Percentiles rank a stretch among this genome's conserved stretches.
Evolutionary conservation across 2,113 vertebrate species (phyloP).

Genomic region (Tetraodon nigroviridis): DNA sequence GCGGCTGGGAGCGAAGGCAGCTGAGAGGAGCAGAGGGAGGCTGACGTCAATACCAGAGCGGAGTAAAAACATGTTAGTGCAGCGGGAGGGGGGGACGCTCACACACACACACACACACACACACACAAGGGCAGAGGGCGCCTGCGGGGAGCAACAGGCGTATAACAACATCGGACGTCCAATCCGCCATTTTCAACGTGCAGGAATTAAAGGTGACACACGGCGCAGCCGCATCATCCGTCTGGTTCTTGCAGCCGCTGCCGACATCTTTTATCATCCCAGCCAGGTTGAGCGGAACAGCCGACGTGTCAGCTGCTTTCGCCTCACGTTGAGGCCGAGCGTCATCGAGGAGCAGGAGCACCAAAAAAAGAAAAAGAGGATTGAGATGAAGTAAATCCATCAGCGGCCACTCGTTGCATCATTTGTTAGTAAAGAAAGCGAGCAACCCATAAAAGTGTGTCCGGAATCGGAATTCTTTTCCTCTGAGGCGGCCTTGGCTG

Average conservation of each 20-base stretch:
- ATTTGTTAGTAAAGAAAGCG: background rate
- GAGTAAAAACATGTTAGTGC: background rate
- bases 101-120: background rate
- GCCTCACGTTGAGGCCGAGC: background rate
- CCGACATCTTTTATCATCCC: background rate
- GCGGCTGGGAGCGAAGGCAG: background rate
- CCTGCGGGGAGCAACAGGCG: background rate
- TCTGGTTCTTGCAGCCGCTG: background rate
- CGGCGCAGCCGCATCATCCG: background rate
- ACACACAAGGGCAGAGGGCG: background rate
- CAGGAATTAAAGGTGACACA: background rate
- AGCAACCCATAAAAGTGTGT: conserved; percentile 31
- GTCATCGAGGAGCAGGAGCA: no score
- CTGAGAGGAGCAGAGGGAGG: background rate
- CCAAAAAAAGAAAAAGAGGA: no score
- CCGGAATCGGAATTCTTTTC: conserved; percentile 6
- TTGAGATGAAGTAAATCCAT: no score
- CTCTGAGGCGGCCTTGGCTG: conserved; percentile 7
- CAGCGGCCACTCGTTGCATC: background rate
- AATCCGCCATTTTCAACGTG: background rate
- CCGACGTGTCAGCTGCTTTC: background rate
- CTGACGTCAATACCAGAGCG: background rate
- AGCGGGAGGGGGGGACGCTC: background rate
- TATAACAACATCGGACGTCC: background rate
- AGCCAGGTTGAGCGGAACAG: background rate